Percentiles rank a stretch among this genome's conserved stretches.
Conservation (phyloP, 2,888 invertebrate genomes). For the Apeira syringaria region DNA sequence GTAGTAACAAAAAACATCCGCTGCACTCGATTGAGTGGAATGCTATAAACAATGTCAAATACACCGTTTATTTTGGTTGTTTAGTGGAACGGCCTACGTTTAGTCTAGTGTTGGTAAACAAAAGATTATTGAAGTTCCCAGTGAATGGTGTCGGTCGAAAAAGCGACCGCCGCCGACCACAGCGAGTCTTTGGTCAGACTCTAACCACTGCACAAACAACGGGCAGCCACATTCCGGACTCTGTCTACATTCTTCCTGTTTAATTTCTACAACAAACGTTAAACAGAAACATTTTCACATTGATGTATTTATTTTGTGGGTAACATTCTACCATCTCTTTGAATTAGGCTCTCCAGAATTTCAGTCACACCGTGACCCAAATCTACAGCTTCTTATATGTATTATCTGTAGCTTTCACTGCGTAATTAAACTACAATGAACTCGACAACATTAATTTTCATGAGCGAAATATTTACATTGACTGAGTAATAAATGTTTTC, state of each 20-base stretch:
- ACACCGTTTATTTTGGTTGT: constrained; percentile 25
- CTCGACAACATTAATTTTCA: constrained; percentile 16
- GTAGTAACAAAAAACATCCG: constrained; percentile 30
- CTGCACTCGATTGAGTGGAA: constrained; percentile 31
- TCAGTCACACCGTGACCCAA: not conserved
- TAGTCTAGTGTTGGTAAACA: constrained; percentile 23
- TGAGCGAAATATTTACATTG: constrained; percentile 6
- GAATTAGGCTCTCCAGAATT: constrained; percentile 5
- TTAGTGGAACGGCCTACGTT: constrained; percentile 24
- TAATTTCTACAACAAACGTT: constrained; percentile 55
- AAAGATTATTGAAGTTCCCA: constrained; percentile 26
- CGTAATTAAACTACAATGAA: constrained; percentile 18
- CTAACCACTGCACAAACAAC: constrained; percentile 71
- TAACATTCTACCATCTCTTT: not conserved
- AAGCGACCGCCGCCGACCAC: constrained; percentile 35
- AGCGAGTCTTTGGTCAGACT: constrained; percentile 65
- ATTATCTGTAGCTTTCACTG: constrained; percentile 1
- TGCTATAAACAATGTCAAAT: constrained; percentile 33
- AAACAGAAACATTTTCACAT: constrained; percentile 34
- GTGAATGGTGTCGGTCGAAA: constrained; percentile 12
- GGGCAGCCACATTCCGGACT: constrained; percentile 61
- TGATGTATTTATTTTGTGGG: constrained; percentile 15
- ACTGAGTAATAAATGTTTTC: constrained; percentile 12
- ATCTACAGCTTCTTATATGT: not conserved
- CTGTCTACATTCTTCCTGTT: constrained; percentile 64